A percentile compares a stretch with the other conserved stretches of the same genome.
These are phyloP conservation scores for Drosophila nannoptera DNA, from an alignment of 1,140 invertebrate genomes.

Conservation along the genomic window DNA sequence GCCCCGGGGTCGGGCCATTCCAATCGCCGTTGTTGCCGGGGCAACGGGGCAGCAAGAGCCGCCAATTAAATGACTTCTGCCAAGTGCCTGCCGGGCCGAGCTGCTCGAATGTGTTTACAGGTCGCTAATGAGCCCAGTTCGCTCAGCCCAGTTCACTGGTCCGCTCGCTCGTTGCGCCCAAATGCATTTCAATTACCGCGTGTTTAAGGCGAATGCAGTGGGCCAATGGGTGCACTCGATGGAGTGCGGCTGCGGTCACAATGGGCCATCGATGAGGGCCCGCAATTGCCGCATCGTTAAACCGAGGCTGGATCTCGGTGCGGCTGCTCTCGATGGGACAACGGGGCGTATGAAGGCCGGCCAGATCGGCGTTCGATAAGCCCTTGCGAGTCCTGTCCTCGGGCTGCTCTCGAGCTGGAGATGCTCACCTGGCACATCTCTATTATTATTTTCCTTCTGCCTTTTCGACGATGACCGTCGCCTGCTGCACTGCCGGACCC, in stretches of 20 bases:
- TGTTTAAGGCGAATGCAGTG: constrained; percentile 55
- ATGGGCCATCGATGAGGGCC: constrained; percentile 56
- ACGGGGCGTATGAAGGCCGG: constrained; percentile 34
- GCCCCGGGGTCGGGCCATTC: too few relatives aligned
- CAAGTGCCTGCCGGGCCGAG: constrained; percentile 5
- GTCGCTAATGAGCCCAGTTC: constrained; percentile 19
- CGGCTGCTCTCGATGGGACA: constrained; percentile 16
- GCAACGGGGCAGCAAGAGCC: constrained; percentile 22
- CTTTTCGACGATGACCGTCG: constrained; percentile 1
- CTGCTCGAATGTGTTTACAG: constrained; percentile 16
- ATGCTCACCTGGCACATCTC: neutral
- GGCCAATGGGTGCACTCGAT: constrained; percentile 49
- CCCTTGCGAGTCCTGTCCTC: constrained; percentile 10
- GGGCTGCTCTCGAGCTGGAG: neutral
- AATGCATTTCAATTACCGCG: constrained; percentile 76
- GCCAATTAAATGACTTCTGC: constrained; percentile 57
- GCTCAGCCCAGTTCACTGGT: constrained; percentile 27
- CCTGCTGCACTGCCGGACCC: constrained; percentile 1
- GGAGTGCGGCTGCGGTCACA: constrained; percentile 6
- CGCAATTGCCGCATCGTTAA: constrained; percentile 49
- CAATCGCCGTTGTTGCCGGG: too few relatives aligned
- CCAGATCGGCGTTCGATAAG: constrained; percentile 9
- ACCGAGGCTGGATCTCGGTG: constrained; percentile 31
- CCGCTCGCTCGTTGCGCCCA: constrained; percentile 54
- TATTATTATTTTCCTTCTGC: neutral